A percentile compares a stretch with the other conserved stretches of the same genome.
phyloP scores from a whole-genome alignment of 2,797 vertebrate genomes.

The Carcharodon carcharias region DNA sequence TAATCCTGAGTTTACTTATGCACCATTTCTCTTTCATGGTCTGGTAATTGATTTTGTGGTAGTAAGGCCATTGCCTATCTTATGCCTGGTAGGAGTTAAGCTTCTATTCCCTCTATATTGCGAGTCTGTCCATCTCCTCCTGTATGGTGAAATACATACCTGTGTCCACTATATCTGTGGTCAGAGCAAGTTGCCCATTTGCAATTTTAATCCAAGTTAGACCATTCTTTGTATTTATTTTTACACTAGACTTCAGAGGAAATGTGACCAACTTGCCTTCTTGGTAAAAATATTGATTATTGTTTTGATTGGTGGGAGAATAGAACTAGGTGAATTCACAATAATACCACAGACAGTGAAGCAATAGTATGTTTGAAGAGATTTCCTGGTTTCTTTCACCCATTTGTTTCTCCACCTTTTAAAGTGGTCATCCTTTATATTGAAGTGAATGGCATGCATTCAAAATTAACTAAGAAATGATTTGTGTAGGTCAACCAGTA shows the following conservation, averaged over 20 bases:
- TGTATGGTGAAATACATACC: background rate
- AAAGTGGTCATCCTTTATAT: background rate
- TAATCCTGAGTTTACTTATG: background rate
- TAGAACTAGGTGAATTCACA: background rate
- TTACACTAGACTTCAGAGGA: background rate
- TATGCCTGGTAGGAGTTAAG: background rate
- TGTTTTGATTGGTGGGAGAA: background rate
- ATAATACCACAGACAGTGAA: background rate
- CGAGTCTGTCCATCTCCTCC: background rate
- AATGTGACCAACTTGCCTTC: background rate
- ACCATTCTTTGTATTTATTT: background rate
- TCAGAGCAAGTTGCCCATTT: background rate
- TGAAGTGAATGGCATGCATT: background rate
- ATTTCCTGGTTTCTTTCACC: background rate
- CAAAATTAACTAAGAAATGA: background rate
- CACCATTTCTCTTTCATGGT: background rate
- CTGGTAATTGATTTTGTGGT: background rate
- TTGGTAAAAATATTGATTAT: background rate
- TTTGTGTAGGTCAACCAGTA: background rate
- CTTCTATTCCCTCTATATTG: background rate
- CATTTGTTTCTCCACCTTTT: background rate
- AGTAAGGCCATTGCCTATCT: background rate
- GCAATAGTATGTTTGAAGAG: background rate
- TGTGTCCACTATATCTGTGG: background rate
- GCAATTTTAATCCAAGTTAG: background rate